These are phyloP conservation scores for Setipinna tenuifilis DNA, from an alignment of 2,797 vertebrate genomes.

Conservation along the genomic window DNA sequence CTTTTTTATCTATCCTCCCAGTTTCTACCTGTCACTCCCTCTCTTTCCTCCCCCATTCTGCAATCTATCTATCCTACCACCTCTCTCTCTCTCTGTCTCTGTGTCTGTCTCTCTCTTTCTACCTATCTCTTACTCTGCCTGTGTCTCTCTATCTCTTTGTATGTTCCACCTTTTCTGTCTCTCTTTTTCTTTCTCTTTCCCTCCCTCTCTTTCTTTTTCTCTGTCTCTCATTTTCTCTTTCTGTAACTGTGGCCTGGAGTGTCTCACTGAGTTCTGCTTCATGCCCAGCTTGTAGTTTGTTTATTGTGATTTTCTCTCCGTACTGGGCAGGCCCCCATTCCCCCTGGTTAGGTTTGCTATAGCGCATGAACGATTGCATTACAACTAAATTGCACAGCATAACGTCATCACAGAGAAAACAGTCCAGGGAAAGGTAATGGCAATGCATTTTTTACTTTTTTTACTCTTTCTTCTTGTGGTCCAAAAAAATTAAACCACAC, in stretches of 20 bases:
- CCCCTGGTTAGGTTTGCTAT: not conserved
- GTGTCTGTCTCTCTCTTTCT: not conserved
- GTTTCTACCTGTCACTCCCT: not conserved
- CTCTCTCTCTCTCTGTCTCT: not conserved
- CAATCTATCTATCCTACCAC: not conserved
- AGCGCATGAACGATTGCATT: not conserved
- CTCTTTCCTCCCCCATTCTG: not conserved
- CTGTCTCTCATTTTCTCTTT: not conserved
- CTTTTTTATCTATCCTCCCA: not conserved
- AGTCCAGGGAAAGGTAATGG: constrained; percentile 8
- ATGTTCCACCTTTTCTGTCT: not conserved
- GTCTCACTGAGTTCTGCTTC: constrained; percentile 39
- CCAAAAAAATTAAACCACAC: not conserved
- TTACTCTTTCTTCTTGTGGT: not conserved
- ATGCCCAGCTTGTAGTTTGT: constrained; percentile 41
- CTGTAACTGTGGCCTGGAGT: constrained; percentile 31
- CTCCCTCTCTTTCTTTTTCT: not conserved
- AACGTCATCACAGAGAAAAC: not conserved
- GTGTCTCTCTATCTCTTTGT: too few species aligned
- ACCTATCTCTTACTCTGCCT: not conserved
- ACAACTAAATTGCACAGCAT: constrained; percentile 11
- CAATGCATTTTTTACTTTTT: not conserved
- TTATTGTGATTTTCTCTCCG: constrained; percentile 44
- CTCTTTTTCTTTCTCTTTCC: not conserved
- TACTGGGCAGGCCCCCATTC: not conserved